Base-by-base conservation (phyloP, 2,797 vertebrate genomes). In the Anas bernieri region DNA sequence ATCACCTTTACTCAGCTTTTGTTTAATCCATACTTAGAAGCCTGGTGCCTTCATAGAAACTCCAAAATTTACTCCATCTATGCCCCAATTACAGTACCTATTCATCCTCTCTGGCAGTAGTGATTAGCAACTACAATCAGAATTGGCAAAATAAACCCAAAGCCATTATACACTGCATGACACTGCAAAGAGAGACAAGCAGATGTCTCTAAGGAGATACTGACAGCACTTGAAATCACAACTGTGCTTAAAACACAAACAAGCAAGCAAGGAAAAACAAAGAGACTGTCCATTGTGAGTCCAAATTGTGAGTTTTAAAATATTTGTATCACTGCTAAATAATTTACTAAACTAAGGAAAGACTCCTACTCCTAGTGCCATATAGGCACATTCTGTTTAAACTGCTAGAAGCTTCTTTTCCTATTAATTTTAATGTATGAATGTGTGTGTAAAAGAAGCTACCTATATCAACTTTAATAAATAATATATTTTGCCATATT, bases 401-500 rank as follows among this genome's bases (percentile, higher is more conserved):
- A 92, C 82, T 90, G 62, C 72, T 92, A 86, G 89, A 95, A 94
- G 93, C 62, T 94, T 97, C 79, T 83, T 91, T 93, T 81, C 58
- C 93, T 94, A 96, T 97, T 95, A 97, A 97, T 97, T 97, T 96
- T 96, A 96, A 96, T 96, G 93, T 52, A 66, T 17, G 89, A 95
- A 14, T 37, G 12, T 92, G 69, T 41, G 75, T 93, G 63, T 75
- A 91, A 81, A 86, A 59, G 87, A 91, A 96, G 77, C 63, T 89
- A 77, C 85, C 92, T 95, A 81, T 88, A 94, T 94, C 83, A 96
- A 93, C 93, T 93, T 95, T 37, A 95, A 97, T 97, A 97, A 96
- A 96, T 97, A 96, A 96, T 96, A 95, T 91, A 97, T 96, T 94
- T 95, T 92, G 79, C 91, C 89, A 96, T 94, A 93, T 94, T 93